Evolutionary conservation across 2,113 vertebrate genomes (phyloP).

Genomic region (Cottus gobio): DNA sequence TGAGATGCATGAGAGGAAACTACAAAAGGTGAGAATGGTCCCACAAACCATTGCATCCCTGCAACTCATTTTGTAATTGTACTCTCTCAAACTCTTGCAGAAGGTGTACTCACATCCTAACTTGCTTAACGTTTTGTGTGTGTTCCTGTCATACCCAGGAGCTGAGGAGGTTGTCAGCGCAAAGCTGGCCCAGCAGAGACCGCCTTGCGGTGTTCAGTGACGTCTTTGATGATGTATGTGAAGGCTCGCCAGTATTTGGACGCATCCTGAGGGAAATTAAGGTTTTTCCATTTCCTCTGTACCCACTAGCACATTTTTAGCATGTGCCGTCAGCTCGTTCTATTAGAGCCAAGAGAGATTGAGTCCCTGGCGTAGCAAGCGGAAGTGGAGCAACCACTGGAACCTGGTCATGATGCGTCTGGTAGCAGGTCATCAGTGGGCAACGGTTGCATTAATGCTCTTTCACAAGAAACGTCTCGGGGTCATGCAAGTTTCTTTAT

Average conservation of each 20-base stretch:
- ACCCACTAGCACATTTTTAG: constrained; percentile 77
- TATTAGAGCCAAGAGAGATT: constrained; percentile 63
- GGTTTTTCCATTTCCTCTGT: constrained; percentile 81
- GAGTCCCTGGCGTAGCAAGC: constrained; percentile 63
- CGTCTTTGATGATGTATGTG: constrained; percentile 86
- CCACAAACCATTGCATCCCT: constrained; percentile 2
- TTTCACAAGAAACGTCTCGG: constrained; percentile 23
- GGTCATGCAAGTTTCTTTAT: constrained; percentile 13
- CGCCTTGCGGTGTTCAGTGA: constrained; percentile 78
- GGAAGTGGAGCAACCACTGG: constrained; percentile 69
- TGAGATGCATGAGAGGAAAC: constrained; percentile 70
- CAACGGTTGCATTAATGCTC: constrained; percentile 25
- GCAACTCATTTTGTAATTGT: background rate
- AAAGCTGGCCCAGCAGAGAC: constrained; percentile 68
- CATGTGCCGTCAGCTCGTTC: constrained; percentile 51
- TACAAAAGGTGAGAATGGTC: constrained; percentile 73
- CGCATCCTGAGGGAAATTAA: constrained; percentile 87
- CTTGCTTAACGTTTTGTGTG: constrained; percentile 30
- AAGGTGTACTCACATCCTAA: constrained; percentile 18
- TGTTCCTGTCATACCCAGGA: constrained; percentile 72
- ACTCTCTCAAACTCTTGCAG: constrained; percentile 4
- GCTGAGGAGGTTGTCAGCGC: constrained; percentile 73
- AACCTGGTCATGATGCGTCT: constrained; percentile 58
- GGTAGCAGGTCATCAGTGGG: constrained; percentile 48
- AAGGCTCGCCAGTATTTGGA: constrained; percentile 82